Base-by-base conservation (phyloP, 2,113 vertebrate species). In the Odontesthes bonariensis region DNA sequence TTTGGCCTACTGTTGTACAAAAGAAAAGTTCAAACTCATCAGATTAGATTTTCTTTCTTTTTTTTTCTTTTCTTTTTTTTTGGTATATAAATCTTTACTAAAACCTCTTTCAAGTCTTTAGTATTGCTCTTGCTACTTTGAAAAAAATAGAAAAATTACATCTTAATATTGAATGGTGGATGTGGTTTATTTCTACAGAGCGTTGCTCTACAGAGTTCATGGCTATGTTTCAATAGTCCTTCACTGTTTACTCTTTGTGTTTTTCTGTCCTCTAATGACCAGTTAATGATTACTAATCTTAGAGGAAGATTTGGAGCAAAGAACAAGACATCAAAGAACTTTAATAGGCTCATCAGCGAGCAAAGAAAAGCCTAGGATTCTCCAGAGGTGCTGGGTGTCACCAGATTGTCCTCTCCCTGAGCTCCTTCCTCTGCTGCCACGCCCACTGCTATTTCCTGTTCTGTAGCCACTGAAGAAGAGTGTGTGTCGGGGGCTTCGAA, bases 401-500 rank as follows among this genome's bases (percentile, higher is more conserved):
- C 82, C 56, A 68, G 42, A 44, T 74, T 80, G 59, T 88, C 68
- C 66, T 85, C 90, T 93, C 90, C 54, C 83, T 84, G 79, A 88
- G 75, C 86, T 31, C 5, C 87, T 20, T 68, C 68, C 47, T 40
- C 59, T 13, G 31, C 59, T 3, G 82, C 92, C 40, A 33, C 5
- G 0, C 69, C 83, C 2, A 69, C 80, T 79, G 90, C 92, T 85
- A 93, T 94, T 63, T 86, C 93, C 81, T 69, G 90, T 86, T 92
- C 79, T 19, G 77, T 83, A 64, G 81, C 61, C 75, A 51, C 69
- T 44, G 79, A 81, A 71, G 86, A 82, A 42, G 83, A 65, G 77
- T 86, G 88, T 22, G 92, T 90, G 83, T 94, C 94, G 13, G 95
- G 84, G 27, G 95, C 95, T 84, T 97, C 95, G 77, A 95, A 91